A percentile compares a stretch with the other conserved stretches of the same genome.
These are phyloP conservation scores for Sorex fumeus DNA, from an alignment of 2,113 vertebrate species.

Conservation along the genomic window DNA sequence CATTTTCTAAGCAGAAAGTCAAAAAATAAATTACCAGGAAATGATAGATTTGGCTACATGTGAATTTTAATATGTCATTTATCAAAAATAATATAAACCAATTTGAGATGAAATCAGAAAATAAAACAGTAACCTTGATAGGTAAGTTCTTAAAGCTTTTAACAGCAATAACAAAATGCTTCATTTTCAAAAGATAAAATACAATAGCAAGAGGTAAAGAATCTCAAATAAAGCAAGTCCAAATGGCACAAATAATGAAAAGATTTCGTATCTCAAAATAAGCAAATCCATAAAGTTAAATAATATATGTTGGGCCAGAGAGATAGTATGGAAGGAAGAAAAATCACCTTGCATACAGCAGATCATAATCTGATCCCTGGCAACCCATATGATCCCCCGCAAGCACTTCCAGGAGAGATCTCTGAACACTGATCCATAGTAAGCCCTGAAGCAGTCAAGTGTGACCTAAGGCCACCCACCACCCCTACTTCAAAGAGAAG, in stretches of 20 bases:
- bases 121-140: background rate
- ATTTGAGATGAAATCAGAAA: conserved; percentile 24
- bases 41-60: background rate
- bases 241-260: background rate
- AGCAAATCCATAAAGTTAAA: background rate
- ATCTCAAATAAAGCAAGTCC: background rate
- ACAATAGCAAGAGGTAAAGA: background rate
- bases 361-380: too few species aligned
- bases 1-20: background rate
- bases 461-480: too few species aligned
- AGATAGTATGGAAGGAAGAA: too few species aligned
- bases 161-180: background rate
- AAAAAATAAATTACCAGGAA: conserved; percentile 40
- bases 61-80: conserved; percentile 19
- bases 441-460: too few species aligned
- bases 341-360: too few species aligned
- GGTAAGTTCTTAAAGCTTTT: background rate
- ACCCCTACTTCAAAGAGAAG: too few species aligned
- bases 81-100: conserved; percentile 43
- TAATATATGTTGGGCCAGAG: background rate
- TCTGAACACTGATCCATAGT: too few species aligned
- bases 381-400: too few species aligned
- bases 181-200: conserved; percentile 2
- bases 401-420: too few species aligned
- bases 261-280: background rate